A percentile compares a stretch with the other conserved stretches of the same genome.
Evolutionary conservation across 2,888 invertebrate genomes (phyloP).

Genomic region (Embidobia sp.): DNA sequence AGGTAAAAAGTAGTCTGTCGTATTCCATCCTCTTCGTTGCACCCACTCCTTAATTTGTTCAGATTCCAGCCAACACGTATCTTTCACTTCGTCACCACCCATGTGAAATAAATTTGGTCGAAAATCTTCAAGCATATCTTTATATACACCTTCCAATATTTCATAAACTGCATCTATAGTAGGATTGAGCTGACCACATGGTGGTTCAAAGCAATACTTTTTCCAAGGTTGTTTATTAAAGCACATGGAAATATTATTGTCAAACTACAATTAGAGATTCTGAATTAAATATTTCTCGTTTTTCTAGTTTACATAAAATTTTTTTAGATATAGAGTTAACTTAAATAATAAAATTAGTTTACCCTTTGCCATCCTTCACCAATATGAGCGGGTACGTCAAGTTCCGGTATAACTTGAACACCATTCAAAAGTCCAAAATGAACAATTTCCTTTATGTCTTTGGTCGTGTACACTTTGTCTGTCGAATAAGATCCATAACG

Average conservation of each 20-base stretch:
- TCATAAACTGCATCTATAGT: conserved; percentile 87
- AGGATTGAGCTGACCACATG: conserved; percentile 92
- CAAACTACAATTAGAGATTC: conserved; percentile 66
- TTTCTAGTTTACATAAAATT: too few relatives aligned
- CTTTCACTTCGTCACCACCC: conserved; percentile 91
- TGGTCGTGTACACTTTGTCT: conserved; percentile 86
- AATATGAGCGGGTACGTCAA: conserved; percentile 94
- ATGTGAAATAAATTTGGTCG: conserved; percentile 91
- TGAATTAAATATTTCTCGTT: too few relatives aligned
- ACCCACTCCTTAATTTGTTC: conserved; percentile 87
- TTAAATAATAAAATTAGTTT: neutral
- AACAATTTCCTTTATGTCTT: conserved; percentile 86
- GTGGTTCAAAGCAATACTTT: conserved; percentile 89
- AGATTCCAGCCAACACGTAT: conserved; percentile 88
- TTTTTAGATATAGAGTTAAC: too few relatives aligned
- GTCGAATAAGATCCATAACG: conserved; percentile 89
- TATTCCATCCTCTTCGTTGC: conserved; percentile 85
- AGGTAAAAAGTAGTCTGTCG: conserved; percentile 80
- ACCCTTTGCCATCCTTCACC: conserved; percentile 1
- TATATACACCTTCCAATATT: conserved; percentile 87
- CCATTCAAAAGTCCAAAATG: conserved; percentile 91
- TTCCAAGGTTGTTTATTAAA: conserved; percentile 87
- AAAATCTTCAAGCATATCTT: conserved; percentile 88
- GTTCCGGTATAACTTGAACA: conserved; percentile 92
- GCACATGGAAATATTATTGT: conserved; percentile 75